Conservation (phyloP, 2,888 invertebrate species). For the Polylopha cassiicola region DNA sequence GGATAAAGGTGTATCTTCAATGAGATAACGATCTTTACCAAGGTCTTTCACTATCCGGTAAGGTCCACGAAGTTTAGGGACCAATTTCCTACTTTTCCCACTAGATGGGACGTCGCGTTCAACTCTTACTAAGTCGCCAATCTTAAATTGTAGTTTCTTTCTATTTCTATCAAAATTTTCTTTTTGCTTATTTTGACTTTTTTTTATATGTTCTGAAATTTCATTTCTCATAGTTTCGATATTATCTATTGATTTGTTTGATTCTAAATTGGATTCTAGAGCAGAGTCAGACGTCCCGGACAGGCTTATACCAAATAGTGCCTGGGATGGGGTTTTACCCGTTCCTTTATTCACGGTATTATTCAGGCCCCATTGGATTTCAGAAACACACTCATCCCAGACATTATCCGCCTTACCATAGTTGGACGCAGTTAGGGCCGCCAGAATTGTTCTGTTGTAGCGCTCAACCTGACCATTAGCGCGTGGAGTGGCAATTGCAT, state of each 20-base stretch:
- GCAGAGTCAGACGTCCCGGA: background rate
- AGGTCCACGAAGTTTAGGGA: too few species aligned
- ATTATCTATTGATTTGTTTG: too few species aligned
- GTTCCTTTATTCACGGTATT: slow-evolving; percentile 10
- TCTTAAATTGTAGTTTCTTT: background rate
- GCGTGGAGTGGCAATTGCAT: too few species aligned
- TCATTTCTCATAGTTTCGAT: background rate
- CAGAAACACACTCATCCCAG: too few species aligned
- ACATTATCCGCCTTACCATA: too few species aligned
- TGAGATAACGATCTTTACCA: too few species aligned
- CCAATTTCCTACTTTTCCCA: slow-evolving; percentile 17
- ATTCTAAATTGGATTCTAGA: background rate
- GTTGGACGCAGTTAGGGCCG: too few species aligned
- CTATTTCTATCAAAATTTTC: slow-evolving; percentile 1
- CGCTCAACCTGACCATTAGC: too few species aligned
- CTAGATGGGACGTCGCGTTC: slow-evolving; percentile 17
- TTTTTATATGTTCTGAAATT: slow-evolving; percentile 1
- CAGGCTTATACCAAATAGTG: background rate
- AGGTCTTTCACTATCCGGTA: too few species aligned
- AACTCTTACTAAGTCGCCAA: slow-evolving; percentile 17
- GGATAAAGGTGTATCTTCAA: too few species aligned
- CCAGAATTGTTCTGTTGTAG: too few species aligned
- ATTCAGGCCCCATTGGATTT: too few species aligned
- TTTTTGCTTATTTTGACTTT: slow-evolving; percentile 1
- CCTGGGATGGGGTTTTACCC: slow-evolving; percentile 1